These are phyloP conservation scores for human (Homo sapiens) DNA, from an alignment of 2,113 vertebrate species.

Conservation along the genomic window DNA sequence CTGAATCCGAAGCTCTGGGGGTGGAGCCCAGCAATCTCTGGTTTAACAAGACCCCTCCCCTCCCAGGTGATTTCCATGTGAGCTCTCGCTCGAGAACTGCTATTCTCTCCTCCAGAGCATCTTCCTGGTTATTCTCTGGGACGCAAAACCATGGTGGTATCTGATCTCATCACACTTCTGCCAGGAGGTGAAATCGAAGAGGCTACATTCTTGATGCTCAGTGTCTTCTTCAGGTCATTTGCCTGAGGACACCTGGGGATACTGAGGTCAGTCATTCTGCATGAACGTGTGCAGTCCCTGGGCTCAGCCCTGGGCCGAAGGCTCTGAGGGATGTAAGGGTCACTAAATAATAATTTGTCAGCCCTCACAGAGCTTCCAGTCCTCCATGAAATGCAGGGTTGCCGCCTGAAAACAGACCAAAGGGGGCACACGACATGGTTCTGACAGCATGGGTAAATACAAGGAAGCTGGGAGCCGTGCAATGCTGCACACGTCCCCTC, in stretches of 20 bases:
- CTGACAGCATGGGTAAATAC: not conserved
- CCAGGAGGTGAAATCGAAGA: conserved; percentile 43
- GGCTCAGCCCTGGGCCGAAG: not conserved
- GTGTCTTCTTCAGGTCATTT: not conserved
- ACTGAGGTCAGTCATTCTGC: not conserved
- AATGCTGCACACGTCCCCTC: rapidly evolving
- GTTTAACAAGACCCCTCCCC: not conserved
- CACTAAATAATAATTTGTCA: not conserved
- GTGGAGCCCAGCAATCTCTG: rapidly evolving
- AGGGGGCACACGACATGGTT: not conserved
- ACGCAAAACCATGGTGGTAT: not conserved
- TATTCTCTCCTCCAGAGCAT: not conserved
- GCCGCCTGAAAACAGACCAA: not conserved
- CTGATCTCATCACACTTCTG: conserved; percentile 26
- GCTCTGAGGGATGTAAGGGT: not conserved
- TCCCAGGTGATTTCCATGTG: not conserved
- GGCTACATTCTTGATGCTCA: not conserved
- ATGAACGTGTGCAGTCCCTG: not conserved
- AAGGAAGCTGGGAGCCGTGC: not conserved
- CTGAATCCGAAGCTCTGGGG: not conserved
- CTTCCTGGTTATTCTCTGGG: not conserved
- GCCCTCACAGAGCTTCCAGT: not conserved
- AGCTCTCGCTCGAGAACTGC: not conserved
- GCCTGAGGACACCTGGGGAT: not conserved
- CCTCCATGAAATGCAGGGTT: not conserved